Evolutionary conservation across 2,888 invertebrate species (phyloP).

Genomic region (Rhagonycha lutea): DNA sequence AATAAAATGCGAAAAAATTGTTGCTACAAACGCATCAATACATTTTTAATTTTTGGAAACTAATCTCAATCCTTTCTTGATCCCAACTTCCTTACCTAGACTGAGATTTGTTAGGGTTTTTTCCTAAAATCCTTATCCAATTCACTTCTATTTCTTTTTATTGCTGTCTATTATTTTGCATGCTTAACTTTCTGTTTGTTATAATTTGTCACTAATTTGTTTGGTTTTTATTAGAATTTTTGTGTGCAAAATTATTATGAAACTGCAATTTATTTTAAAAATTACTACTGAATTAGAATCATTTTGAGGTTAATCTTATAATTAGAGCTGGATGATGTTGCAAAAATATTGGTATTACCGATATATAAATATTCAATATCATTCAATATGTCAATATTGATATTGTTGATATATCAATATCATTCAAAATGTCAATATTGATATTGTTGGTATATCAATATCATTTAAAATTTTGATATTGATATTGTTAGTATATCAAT

Average conservation of each 20-base stretch:
- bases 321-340: neutral
- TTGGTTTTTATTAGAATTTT: conserved; percentile 13
- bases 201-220: conserved; percentile 30
- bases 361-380: too few relatives aligned
- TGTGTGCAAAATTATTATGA: neutral
- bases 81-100: conserved; percentile 29
- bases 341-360: neutral
- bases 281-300: neutral
- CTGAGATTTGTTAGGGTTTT: conserved; percentile 47
- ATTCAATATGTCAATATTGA: too few relatives aligned
- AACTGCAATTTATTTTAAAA: neutral
- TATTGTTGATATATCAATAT: too few relatives aligned
- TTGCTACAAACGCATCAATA: neutral
- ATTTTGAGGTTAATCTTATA: neutral
- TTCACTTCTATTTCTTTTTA: conserved; percentile 47
- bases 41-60: neutral
- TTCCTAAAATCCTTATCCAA: conserved; percentile 45
- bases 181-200: conserved; percentile 39
- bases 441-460: too few relatives aligned
- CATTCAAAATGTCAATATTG: too few relatives aligned
- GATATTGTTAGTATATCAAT: too few relatives aligned
- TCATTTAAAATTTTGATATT: too few relatives aligned
- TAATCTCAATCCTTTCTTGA: conserved; percentile 29
- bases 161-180: conserved; percentile 43
- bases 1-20: neutral